Conservation (phyloP, 2,888 invertebrate genomes). For the Agonopterix heracliana region DNA sequence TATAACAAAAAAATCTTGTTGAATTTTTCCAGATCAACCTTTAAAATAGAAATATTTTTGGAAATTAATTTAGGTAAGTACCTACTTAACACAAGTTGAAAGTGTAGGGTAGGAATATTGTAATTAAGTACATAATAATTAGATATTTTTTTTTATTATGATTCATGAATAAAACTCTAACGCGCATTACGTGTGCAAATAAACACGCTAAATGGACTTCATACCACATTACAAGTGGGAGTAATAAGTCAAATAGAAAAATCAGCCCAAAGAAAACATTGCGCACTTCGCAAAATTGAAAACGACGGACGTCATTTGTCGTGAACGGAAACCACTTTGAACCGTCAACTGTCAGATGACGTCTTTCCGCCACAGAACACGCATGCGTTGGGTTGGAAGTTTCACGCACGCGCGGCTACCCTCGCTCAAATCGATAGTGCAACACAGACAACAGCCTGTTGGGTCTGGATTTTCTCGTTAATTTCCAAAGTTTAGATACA, state of each 20-base stretch:
- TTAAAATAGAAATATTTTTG: background rate
- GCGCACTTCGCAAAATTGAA: no score
- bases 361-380: constrained; percentile 40
- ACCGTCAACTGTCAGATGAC: constrained; percentile 61
- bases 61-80: no score
- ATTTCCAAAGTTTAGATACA: constrained; percentile 28
- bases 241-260: no score
- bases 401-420: constrained; percentile 47
- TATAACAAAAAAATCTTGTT: constrained; percentile 46
- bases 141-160: no score
- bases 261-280: no score
- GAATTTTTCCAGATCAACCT: background rate
- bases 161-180: no score
- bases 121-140: no score
- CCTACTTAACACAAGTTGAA: no score
- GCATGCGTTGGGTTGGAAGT: constrained; percentile 20
- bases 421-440: constrained; percentile 58
- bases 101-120: no score
- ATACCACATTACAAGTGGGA: no score
- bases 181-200: no score
- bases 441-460: constrained; percentile 66
- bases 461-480: constrained; percentile 39
- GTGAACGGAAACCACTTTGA: constrained; percentile 21
- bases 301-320: constrained; percentile 18
- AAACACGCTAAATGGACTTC: no score